Base-by-base conservation (phyloP, 2,888 invertebrate genomes). In the Panopea generosa region DNA sequence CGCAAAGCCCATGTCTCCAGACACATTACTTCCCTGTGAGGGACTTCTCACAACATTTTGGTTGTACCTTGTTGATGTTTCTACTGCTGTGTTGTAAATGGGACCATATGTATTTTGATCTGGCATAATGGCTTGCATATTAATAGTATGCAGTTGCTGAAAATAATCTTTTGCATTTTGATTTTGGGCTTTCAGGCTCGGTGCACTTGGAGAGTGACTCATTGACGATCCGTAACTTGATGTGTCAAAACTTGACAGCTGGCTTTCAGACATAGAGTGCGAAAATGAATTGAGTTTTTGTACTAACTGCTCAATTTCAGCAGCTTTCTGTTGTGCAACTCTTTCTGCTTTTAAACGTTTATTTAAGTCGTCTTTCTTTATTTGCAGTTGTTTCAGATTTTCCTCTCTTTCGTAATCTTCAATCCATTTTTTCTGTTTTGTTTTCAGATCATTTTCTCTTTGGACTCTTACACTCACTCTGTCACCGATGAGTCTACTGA, bases 401-500 rank as follows among this genome's bases (percentile, higher is more conserved):
- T 70, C 74, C 0, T 77, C 45, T 69, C 81, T 71, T 18, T 75
- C 75, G 18, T 47, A 27, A 9, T 43, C 38, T 40, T 81, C 77
- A 18, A 81, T 18, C 77, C 77, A 77, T 27, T 57, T 6, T 38
- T 75, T 77, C 56, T 81, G 74, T 40, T 66, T 47, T 2, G 47
- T 68, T 33, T 74, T 71, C 26, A 70, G 69, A 4, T 74, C 14
- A 18, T 81, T 53, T 65, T 75, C 45, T 52, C 22, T 18, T n/a
- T 20, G 60, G 38, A 60, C 53, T 22, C 84, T 55, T 1, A 80
- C 67, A 45, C 66, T 45, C 6, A 85, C 74, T 53, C 84, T 85
- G 52, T 85, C 84, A 18, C 82, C 83, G 20, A 88, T 82, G 47
- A 88, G 65, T 26, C 82, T 79, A 27, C 74, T 52, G 16, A 88